Evolutionary conservation across 2,797 vertebrate species (phyloP), one percentile per base, ranked within the genome.

Genomic region (Poecile montanus): DNA sequence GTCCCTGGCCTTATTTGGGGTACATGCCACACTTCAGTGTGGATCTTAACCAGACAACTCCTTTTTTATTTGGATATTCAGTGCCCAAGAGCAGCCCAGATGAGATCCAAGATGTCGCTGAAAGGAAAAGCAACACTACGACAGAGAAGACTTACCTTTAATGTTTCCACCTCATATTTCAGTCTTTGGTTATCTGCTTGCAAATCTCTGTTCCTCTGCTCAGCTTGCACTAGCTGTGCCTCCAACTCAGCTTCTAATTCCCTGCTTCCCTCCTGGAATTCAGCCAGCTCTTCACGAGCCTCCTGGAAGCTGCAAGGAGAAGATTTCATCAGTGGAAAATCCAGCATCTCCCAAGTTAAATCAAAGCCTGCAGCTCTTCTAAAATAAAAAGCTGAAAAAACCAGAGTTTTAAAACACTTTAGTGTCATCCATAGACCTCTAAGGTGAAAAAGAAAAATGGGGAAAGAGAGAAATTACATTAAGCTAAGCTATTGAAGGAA

Each of bases 181-280:
- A 99, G 97, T 96, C 99, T 98, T 98, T 99, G 99, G 94, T 99
- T 99, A 97, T 99, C 99, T 38, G 98, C 98, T 79, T 99, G 98
- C 91, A 99, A 98, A 97, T 99, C 99, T 96, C 99, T 97, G 12
- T 99, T 99, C 81, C 99, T 98, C 92, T 99, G 99, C 88, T 99
- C 99, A 20, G 99, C 98, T 94, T 99, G 99, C 51, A 98, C 97
- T 20, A 99, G 98, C 93, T 99, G 99, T 5, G 99, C 98, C 96
- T 99, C 99, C 97, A 99, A 96, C 96, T 99, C 99, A 3, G 99
- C 99, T 97, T 99, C 99, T 95, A 99, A 97, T 93, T 99, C 99
- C 76, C 99, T 98, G 97, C 99, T 99, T 77, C 99, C 99, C 96
- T 99, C 99, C 97, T 99, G 99, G 97, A 99, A 99, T 95, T 99